Conservation (phyloP, 2,797 vertebrate genomes). For the Poecilia gillii region DNA sequence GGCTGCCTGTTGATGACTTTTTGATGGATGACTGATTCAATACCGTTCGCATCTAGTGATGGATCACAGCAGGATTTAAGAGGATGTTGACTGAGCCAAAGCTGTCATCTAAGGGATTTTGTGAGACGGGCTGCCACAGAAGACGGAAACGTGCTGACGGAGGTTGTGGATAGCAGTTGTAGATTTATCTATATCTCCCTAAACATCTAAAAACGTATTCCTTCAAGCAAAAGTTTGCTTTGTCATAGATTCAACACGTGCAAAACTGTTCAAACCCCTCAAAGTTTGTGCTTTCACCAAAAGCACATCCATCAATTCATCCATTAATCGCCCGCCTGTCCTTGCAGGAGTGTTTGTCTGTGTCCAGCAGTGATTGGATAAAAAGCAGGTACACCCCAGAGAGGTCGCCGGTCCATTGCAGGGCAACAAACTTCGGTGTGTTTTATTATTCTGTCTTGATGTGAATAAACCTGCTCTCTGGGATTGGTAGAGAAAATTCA, state of each 20-base stretch:
- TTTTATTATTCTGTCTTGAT: neutral
- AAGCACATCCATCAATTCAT: too few species aligned
- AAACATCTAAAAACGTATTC: neutral
- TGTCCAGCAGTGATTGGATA: neutral
- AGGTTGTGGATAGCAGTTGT: conserved; percentile 19
- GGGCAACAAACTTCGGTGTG: neutral
- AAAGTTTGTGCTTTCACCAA: neutral
- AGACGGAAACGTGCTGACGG: conserved; percentile 40
- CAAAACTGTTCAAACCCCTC: neutral
- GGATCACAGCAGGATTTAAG: conserved; percentile 36
- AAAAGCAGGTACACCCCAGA: neutral
- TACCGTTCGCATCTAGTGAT: conserved; percentile 47
- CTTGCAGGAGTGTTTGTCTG: neutral
- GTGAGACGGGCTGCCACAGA: conserved; percentile 8
- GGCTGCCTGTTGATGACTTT: conserved; percentile 68
- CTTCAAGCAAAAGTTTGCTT: neutral
- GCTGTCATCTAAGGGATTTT: conserved; percentile 53
- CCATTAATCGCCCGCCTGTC: neutral
- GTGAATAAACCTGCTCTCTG: neutral
- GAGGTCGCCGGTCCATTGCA: neutral
- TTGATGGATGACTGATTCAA: conserved; percentile 66
- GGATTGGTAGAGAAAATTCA: neutral
- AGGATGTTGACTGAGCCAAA: conserved; percentile 28
- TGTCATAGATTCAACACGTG: neutral
- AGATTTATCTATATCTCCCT: neutral